Percentiles rank a stretch among this genome's conserved stretches.
Conservation (phyloP, 2,888 invertebrate species). For the Vanessa cardui region DNA sequence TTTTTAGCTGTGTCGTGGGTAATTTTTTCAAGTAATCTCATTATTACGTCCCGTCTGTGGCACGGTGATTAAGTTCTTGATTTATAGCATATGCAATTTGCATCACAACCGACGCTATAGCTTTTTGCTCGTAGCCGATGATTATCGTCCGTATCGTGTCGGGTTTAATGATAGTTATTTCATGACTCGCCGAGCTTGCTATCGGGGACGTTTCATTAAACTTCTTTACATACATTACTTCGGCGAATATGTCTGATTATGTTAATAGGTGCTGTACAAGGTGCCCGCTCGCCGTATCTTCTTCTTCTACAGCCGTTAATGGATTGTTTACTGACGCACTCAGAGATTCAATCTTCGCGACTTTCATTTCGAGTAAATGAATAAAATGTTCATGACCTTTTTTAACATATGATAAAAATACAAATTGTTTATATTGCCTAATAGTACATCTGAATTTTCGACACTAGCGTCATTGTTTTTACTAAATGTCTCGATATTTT, state of each 20-base stretch:
- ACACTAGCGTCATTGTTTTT: conserved; percentile 45
- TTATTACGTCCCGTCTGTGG: conserved; percentile 70
- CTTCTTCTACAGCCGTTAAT: conserved; percentile 69
- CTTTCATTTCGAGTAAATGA: conserved; percentile 51
- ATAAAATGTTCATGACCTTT: conserved; percentile 46
- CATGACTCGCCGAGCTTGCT: conserved; percentile 76
- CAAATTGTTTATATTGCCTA: conserved; percentile 3
- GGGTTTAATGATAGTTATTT: conserved; percentile 81
- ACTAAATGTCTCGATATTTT: conserved; percentile 44
- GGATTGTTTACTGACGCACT: conserved; percentile 65
- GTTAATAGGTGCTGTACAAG: conserved; percentile 68
- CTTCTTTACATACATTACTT: conserved; percentile 78
- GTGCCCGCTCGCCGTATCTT: conserved; percentile 61
- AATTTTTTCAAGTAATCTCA: conserved; percentile 80
- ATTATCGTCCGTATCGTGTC: conserved; percentile 82
- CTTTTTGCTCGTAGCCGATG: conserved; percentile 77
- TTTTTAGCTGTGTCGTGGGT: conserved; percentile 49
- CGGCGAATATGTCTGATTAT: conserved; percentile 79
- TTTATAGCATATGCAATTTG: conserved; percentile 81
- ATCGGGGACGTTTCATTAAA: conserved; percentile 79
- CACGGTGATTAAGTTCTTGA: conserved; percentile 79
- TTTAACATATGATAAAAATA: not conserved
- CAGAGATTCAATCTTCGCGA: conserved; percentile 49
- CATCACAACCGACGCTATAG: conserved; percentile 75
- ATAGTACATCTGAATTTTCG: conserved; percentile 40